Conservation (phyloP, 1,140 invertebrate genomes). For the Ganaspis sp. region DNA sequence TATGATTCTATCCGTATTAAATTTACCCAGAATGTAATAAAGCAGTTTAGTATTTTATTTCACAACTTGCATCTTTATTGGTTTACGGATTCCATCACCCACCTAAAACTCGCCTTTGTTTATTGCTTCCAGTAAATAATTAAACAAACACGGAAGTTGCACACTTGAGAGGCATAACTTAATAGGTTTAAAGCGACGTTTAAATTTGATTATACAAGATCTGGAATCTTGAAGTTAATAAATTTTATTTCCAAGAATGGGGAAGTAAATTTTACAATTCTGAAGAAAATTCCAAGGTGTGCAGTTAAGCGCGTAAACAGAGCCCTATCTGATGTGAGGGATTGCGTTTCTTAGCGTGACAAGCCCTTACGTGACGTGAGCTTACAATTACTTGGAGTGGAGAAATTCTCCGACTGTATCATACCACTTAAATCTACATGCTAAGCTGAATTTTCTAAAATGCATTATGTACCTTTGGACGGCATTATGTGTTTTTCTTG, state of each 20-base stretch:
- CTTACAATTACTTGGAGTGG: constrained; percentile 15
- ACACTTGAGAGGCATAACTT: background rate
- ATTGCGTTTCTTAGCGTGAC: constrained; percentile 17
- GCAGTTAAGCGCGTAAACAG: constrained; percentile 25
- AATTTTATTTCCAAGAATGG: background rate
- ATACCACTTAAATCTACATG: background rate
- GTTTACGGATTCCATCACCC: no score
- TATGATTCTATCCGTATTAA: no score
- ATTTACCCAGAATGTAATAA: no score
- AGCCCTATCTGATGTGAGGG: background rate
- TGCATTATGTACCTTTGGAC: background rate
- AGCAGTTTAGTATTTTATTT: no score
- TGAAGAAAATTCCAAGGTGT: background rate
- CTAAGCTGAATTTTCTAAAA: background rate
- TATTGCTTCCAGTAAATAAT: no score
- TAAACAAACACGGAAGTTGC: no score
- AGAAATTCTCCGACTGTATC: constrained; percentile 1
- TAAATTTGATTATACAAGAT: background rate
- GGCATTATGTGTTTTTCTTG: background rate
- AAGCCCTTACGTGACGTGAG: constrained; percentile 6
- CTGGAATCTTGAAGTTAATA: background rate
- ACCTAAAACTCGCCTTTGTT: no score
- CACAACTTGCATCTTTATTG: no score
- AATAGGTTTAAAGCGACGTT: background rate
- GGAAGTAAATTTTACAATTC: background rate